These are phyloP conservation scores for Parnassius mnemosyne DNA, from an alignment of 2,888 invertebrate species.

Conservation along the genomic window DNA sequence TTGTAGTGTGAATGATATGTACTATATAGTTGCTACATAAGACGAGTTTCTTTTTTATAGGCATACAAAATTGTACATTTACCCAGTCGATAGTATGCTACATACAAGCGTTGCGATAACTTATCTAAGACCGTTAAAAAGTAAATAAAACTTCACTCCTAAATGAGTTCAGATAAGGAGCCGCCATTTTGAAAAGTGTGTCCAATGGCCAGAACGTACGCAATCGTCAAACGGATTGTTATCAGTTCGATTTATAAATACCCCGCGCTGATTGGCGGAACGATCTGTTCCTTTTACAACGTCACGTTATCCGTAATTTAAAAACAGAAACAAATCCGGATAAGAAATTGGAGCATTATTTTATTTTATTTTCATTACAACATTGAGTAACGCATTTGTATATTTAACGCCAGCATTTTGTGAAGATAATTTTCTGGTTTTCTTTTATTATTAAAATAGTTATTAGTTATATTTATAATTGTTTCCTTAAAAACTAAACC, in stretches of 20 bases:
- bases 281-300: conserved; percentile 37
- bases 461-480: too few species aligned
- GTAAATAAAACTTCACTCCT: conserved; percentile 50
- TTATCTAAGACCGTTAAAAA: conserved; percentile 57
- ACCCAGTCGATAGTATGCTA: conserved; percentile 29
- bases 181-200: conserved; percentile 71
- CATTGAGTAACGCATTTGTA: too few species aligned
- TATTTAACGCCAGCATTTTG: too few species aligned
- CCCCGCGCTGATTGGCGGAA: conserved; percentile 61
- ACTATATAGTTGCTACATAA: too few species aligned
- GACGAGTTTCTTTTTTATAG: not conserved
- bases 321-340: conserved; percentile 58
- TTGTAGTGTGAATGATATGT: too few species aligned
- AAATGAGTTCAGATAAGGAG: conserved; percentile 57
- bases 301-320: conserved; percentile 48
- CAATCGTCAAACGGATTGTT: conserved; percentile 65
- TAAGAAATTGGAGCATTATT: conserved; percentile 51
- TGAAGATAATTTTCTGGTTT: too few species aligned
- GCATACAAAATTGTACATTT: conserved; percentile 31
- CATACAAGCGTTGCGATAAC: conserved; percentile 39
- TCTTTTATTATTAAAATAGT: too few species aligned
- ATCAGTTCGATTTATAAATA: conserved; percentile 70
- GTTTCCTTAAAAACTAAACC: too few species aligned
- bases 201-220: conserved; percentile 62
- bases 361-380: not conserved